phyloP scores from a whole-genome alignment of 2,113 vertebrate genomes.

The Brachyhypopomus occidentalis region DNA sequence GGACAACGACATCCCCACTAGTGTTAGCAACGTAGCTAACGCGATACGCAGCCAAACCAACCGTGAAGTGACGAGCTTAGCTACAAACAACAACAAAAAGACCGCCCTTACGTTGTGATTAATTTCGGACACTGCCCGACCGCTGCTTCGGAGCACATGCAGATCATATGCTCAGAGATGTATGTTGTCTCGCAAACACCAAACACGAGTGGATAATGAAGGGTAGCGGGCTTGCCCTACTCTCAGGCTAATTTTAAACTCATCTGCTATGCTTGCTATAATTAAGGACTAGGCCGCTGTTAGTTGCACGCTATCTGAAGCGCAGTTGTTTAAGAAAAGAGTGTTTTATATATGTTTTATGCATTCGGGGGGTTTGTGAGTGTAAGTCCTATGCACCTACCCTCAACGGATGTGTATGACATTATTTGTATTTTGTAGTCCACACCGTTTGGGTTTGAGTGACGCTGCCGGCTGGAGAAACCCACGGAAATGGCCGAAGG shows the following conservation, averaged over 20 bases:
- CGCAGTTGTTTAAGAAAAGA: neutral
- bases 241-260: conserved; percentile 37
- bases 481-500: conserved; percentile 68
- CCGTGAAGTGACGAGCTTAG: neutral
- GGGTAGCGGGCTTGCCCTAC: neutral
- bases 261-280: neutral
- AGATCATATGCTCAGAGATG: neutral
- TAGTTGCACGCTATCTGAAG: neutral
- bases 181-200: too few species aligned
- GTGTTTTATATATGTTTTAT: neutral
- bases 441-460: conserved; percentile 54
- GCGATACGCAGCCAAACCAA: neutral
- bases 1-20: too few species aligned
- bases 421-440: conserved; percentile 59
- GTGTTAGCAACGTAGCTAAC: neutral
- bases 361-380: neutral
- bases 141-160: neutral
- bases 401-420: conserved; percentile 53
- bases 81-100: conserved; percentile 41
- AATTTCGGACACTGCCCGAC: neutral
- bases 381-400: conserved; percentile 63
- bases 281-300: neutral
- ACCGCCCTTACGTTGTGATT: neutral
- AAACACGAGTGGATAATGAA: neutral
- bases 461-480: conserved; percentile 68